phyloP scores from a whole-genome alignment of 1,140 invertebrate genomes.

The Lordiphosa collinella region DNA sequence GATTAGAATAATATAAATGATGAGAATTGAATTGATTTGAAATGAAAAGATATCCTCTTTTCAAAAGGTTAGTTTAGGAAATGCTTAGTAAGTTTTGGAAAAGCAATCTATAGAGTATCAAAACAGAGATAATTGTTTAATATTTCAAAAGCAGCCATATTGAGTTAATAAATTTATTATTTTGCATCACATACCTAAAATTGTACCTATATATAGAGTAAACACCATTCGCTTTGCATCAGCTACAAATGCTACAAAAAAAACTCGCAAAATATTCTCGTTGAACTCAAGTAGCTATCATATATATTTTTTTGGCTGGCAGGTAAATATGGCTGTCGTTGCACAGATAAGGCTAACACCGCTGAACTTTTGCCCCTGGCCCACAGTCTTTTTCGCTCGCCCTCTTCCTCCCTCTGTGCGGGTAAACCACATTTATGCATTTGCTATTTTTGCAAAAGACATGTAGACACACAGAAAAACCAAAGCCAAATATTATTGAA shows the following conservation, averaged over 20 bases:
- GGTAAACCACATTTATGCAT: slow-evolving; percentile 59
- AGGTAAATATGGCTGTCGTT: slow-evolving; percentile 73
- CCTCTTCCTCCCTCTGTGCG: slow-evolving; percentile 4
- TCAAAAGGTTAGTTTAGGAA: too few relatives aligned
- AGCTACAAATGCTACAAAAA: slow-evolving; percentile 9
- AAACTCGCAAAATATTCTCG: slow-evolving; percentile 38
- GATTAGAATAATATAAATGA: too few relatives aligned
- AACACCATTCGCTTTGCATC: background rate
- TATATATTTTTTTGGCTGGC: slow-evolving; percentile 44
- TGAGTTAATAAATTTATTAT: too few relatives aligned
- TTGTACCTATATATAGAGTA: too few relatives aligned
- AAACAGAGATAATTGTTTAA: too few relatives aligned
- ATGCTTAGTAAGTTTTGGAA: too few relatives aligned
- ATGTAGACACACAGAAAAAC: slow-evolving; percentile 50
- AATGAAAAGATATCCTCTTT: too few relatives aligned
- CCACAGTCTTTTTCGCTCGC: background rate
- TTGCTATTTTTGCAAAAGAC: slow-evolving; percentile 71
- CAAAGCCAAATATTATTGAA: slow-evolving; percentile 71
- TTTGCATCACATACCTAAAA: too few relatives aligned
- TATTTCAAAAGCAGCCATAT: too few relatives aligned
- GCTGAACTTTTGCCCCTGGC: slow-evolving; percentile 44
- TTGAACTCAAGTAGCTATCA: slow-evolving; percentile 67
- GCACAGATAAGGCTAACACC: slow-evolving; percentile 64
- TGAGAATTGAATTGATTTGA: too few relatives aligned
- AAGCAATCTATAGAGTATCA: too few relatives aligned